These are phyloP conservation scores for Empidonax traillii DNA, from an alignment of 2,113 vertebrate genomes.

Conservation along the genomic window DNA sequence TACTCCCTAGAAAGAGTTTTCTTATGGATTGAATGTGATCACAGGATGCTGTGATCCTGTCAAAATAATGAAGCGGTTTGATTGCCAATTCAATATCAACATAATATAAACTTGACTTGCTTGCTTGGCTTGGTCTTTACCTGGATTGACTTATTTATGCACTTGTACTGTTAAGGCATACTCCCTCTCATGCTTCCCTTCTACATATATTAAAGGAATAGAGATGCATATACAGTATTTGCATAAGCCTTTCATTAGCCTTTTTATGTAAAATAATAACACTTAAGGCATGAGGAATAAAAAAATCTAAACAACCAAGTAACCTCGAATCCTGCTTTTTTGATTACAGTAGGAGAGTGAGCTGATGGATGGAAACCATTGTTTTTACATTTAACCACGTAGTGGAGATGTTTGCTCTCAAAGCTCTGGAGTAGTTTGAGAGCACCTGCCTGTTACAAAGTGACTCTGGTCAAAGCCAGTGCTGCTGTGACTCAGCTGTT, in stretches of 20 bases:
- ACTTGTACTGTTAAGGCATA: not conserved
- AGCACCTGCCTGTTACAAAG: not conserved
- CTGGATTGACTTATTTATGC: not conserved
- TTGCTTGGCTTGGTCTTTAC: not conserved
- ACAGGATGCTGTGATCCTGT: constrained; percentile 5
- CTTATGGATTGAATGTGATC: not conserved
- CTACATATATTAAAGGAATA: not conserved
- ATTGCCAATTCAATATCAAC: not conserved
- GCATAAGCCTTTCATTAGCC: not conserved
- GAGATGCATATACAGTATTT: not conserved
- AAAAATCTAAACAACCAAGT: not conserved
- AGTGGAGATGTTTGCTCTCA: not conserved
- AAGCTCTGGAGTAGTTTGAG: not conserved
- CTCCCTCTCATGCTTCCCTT: not conserved
- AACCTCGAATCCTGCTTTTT: not conserved
- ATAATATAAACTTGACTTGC: not conserved
- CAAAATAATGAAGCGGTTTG: constrained; percentile 27
- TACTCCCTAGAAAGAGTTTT: constrained; percentile 4
- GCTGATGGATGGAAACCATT: not conserved
- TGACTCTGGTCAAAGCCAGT: not conserved
- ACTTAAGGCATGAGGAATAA: not conserved
- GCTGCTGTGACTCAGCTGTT: not conserved
- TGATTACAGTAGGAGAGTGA: not conserved
- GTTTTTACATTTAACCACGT: not conserved
- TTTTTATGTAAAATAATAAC: not conserved